Evolutionary conservation across 2,797 vertebrate species (phyloP).

Genomic region (Echeneis naucrates): DNA sequence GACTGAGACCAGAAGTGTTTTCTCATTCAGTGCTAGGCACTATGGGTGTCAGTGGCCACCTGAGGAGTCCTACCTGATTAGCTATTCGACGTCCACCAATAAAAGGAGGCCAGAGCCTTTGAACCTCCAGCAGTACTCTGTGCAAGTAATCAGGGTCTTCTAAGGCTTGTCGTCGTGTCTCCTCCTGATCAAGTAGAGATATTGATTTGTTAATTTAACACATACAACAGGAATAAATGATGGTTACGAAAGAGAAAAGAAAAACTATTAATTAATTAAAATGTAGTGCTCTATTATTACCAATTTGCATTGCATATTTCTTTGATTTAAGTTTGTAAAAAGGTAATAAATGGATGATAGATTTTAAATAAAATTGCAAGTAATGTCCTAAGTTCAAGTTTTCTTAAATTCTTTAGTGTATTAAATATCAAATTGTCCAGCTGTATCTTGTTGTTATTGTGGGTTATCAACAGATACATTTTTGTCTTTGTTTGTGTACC

Average conservation of each 20-base stretch:
- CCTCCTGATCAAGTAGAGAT: slow-evolving; percentile 18
- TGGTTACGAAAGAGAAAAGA: not conserved
- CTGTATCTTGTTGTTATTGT: not conserved
- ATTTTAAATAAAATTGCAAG: not conserved
- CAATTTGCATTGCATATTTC: not conserved
- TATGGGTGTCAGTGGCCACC: not conserved
- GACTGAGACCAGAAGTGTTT: not conserved
- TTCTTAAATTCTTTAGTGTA: not conserved
- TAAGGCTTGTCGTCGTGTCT: slow-evolving; percentile 38
- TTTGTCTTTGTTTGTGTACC: slow-evolving; percentile 43
- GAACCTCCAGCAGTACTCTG: slow-evolving; percentile 72
- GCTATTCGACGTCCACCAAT: slow-evolving; percentile 76
- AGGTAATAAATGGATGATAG: not conserved
- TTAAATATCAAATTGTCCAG: not conserved
- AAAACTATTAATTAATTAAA: not conserved
- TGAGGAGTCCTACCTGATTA: slow-evolving; percentile 61
- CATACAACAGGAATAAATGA: not conserved
- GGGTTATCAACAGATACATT: too few species aligned
- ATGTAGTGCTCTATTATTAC: not conserved
- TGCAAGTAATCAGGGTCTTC: slow-evolving; percentile 63
- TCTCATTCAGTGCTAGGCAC: not conserved
- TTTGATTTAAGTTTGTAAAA: not conserved
- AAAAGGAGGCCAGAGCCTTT: slow-evolving; percentile 80
- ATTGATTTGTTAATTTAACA: not conserved
- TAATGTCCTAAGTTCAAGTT: not conserved